Conservation (phyloP, 2,797 vertebrate genomes). For the Mycteria americana region DNA sequence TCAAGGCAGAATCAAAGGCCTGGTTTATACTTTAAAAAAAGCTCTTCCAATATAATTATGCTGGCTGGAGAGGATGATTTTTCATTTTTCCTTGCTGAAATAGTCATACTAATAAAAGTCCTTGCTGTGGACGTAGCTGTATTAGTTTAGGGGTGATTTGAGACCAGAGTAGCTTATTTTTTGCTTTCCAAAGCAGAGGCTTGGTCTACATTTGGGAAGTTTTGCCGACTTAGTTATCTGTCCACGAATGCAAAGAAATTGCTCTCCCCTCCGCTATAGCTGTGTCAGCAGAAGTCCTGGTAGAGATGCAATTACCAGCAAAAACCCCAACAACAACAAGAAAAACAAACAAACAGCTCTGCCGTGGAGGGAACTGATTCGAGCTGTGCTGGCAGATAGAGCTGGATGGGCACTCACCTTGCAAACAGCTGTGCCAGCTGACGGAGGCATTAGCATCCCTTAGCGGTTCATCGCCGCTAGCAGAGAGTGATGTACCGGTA, state of each 20-base stretch:
- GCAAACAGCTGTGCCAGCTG: not conserved
- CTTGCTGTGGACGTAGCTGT: not conserved
- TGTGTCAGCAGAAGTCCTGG: conserved; percentile 18
- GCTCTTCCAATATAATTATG: not conserved
- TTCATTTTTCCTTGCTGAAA: conserved; percentile 4
- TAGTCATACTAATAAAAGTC: not conserved
- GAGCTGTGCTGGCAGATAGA: not conserved
- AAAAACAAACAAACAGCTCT: not conserved
- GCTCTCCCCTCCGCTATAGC: not conserved
- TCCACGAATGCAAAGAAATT: not conserved
- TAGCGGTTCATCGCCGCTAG: fast-evolving
- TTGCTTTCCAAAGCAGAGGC: conserved; percentile 23
- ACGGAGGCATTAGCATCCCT: not conserved
- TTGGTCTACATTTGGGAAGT: not conserved
- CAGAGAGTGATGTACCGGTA: not conserved
- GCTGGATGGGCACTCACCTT: not conserved
- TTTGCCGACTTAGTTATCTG: not conserved
- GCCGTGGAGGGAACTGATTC: fast-evolving
- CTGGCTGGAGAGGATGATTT: not conserved
- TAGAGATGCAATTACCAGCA: not conserved
- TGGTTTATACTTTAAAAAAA: not conserved
- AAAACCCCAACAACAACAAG: not conserved
- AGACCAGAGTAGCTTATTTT: not conserved
- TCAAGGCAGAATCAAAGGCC: not conserved
- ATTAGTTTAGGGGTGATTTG: conserved; percentile 10